Conservation (phyloP, 2,888 invertebrate genomes). For the Imbricaverruca yamaguchii region DNA sequence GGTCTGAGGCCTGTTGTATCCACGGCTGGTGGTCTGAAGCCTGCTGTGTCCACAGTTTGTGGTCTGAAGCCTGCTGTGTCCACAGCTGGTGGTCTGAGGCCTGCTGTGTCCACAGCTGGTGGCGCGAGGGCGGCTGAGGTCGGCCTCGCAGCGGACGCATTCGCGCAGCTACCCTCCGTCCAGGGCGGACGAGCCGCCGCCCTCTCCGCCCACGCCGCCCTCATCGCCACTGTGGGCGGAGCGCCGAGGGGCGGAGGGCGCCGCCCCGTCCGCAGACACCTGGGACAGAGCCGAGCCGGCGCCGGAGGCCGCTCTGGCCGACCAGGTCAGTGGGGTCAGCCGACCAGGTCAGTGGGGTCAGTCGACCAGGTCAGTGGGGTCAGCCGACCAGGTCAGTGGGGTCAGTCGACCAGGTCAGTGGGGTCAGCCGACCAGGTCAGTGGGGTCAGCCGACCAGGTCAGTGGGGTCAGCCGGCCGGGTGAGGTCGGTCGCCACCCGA, state of each 20-base stretch:
- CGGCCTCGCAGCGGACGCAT: neutral
- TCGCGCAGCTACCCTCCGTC: neutral
- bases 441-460: neutral
- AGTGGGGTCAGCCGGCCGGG: neutral
- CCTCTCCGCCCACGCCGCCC: neutral
- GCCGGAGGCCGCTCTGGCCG: neutral
- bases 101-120: neutral
- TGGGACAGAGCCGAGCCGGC: neutral
- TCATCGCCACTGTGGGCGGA: no score
- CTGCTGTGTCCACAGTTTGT: no score
- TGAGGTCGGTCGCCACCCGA: no score
- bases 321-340: neutral
- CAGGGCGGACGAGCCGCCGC: neutral
- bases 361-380: neutral
- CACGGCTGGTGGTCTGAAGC: no score
- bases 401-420: neutral
- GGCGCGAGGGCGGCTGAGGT: neutral
- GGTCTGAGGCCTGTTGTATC: no score
- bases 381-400: no score
- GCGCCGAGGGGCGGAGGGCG: neutral
- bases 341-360: neutral
- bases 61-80: no score
- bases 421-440: no score
- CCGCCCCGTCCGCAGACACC: neutral
- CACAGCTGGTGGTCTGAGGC: no score